A percentile compares a stretch with the other conserved stretches of the same genome.
Evolutionary conservation across 2,888 invertebrate species (phyloP).

Genomic region (Ornithoptera priamus): DNA sequence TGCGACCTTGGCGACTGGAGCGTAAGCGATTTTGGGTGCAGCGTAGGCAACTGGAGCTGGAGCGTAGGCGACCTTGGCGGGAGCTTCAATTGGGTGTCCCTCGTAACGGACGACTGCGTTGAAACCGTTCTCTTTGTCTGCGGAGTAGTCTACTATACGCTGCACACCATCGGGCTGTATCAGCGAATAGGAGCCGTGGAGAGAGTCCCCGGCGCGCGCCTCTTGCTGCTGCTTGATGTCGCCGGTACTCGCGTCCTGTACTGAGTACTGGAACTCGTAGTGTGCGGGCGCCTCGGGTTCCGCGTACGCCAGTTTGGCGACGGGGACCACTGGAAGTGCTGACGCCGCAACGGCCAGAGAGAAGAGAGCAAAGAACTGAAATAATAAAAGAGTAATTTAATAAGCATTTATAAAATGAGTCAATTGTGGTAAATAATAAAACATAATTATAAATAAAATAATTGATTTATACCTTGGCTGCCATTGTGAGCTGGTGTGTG

Average conservation of each 20-base stretch:
- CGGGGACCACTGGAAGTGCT: conserved; percentile 44
- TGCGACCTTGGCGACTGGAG: conserved; percentile 45
- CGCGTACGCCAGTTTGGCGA: conserved; percentile 55
- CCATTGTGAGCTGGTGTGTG: conserved; percentile 68
- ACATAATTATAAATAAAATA: neutral
- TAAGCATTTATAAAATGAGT: neutral
- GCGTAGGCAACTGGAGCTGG: conserved; percentile 42
- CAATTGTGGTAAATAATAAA: neutral
- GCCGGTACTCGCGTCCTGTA: conserved; percentile 66
- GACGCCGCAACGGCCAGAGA: conserved; percentile 50
- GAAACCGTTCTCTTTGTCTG: conserved; percentile 68
- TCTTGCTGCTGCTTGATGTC: conserved; percentile 74
- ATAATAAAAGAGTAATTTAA: conserved; percentile 10
- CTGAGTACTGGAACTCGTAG: conserved; percentile 70
- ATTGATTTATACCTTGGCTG: conserved; percentile 58
- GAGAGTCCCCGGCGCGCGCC: conserved; percentile 63
- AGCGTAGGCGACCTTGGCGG: conserved; percentile 39
- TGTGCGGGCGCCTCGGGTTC: conserved; percentile 62
- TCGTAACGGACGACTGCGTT: conserved; percentile 72
- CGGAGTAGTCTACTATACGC: conserved; percentile 71
- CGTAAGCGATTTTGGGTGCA: conserved; percentile 44
- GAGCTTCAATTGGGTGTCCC: conserved; percentile 51
- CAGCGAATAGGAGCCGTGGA: conserved; percentile 72
- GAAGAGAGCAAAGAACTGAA: conserved; percentile 56
- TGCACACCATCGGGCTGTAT: conserved; percentile 71